Percentiles rank a stretch among this genome's conserved stretches.
These are phyloP conservation scores for Plebejus melissa DNA, from an alignment of 2,888 invertebrate genomes.

Conservation along the genomic window DNA sequence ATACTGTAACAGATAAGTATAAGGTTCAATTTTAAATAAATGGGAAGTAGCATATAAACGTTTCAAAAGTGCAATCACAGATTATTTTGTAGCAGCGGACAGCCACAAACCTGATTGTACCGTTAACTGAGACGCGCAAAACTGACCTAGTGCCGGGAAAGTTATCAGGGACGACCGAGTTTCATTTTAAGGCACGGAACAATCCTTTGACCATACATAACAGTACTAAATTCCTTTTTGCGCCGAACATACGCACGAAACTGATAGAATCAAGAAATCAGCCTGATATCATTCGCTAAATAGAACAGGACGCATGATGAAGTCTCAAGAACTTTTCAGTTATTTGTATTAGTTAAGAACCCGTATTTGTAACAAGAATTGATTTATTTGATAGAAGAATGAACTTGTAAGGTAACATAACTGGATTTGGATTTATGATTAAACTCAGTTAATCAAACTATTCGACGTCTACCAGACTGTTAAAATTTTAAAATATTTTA, in stretches of 20 bases:
- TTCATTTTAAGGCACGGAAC: conserved; percentile 57
- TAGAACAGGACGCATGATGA: conserved; percentile 12
- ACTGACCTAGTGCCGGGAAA: conserved; percentile 77
- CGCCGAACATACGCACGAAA: background rate
- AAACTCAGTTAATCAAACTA: background rate
- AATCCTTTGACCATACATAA: conserved; percentile 35
- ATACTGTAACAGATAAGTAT: conserved; percentile 42
- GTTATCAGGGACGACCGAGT: conserved; percentile 68
- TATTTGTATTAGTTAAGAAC: background rate
- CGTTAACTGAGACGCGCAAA: conserved; percentile 73
- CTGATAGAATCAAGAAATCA: conserved; percentile 49
- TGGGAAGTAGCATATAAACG: conserved; percentile 48
- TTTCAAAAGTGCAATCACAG: conserved; percentile 72
- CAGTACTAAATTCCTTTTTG: conserved; percentile 36
- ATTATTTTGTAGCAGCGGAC: conserved; percentile 68
- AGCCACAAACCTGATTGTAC: conserved; percentile 75
- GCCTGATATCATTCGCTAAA: conserved; percentile 50
- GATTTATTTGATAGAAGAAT: background rate
- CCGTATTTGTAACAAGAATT: background rate
- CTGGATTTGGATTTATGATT: background rate
- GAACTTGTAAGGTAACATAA: background rate
- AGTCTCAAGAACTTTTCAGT: conserved; percentile 8
- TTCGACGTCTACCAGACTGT: background rate
- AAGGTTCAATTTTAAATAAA: conserved; percentile 48
- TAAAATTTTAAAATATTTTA: background rate